Conservation (phyloP, 2,113 vertebrate genomes). For the Danio rerio region GRCz12tu NC_133200.1:13587001-13587500, state of each 20-base stretch:
- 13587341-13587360: background rate
- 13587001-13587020: background rate
- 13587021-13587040: background rate
- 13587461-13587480: too few relatives aligned
- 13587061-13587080: background rate
- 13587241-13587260: background rate
- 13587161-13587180: conserved; percentile 36
- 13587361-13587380: too few relatives aligned
- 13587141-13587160: conserved; percentile 56
- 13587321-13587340: background rate
- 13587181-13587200: conserved; percentile 51
- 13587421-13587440: too few relatives aligned
- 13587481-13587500: too few relatives aligned
- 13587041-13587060: background rate
- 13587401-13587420: too few relatives aligned
- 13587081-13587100: background rate
- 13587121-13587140: conserved; percentile 50
- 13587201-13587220: conserved; percentile 53
- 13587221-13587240: conserved; percentile 12
- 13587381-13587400: too few relatives aligned
- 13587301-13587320: background rate
- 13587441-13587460: too few relatives aligned
- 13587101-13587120: conserved; percentile 21
- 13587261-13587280: background rate
- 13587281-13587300: background rate